phyloP scores from a whole-genome alignment of 2,113 vertebrate genomes.

The Eleginops maclovinus region DNA sequence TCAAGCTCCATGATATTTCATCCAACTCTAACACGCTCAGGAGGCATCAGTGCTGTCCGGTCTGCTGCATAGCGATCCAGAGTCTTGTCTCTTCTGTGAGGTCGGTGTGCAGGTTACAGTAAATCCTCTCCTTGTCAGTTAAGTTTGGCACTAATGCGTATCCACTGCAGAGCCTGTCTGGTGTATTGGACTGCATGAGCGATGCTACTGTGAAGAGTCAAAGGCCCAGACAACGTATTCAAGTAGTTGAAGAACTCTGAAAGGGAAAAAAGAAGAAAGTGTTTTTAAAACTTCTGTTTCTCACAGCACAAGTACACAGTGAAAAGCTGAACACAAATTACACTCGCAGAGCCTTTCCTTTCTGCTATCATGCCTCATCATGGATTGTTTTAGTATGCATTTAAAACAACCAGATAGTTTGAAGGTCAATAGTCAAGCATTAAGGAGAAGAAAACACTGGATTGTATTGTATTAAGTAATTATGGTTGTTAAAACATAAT shows the following conservation, averaged over 20 bases:
- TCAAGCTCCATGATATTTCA: slow-evolving; percentile 32
- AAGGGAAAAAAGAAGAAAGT: slow-evolving; percentile 45
- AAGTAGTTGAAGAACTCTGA: slow-evolving; percentile 98
- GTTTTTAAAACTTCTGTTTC: neutral
- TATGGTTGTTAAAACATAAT: too few relatives aligned
- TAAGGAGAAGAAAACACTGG: too few relatives aligned
- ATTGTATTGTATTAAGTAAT: too few relatives aligned
- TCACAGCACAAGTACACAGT: neutral
- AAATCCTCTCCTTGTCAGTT: slow-evolving; percentile 79
- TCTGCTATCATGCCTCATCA: too few relatives aligned
- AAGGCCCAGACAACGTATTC: slow-evolving; percentile 93
- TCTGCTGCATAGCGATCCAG: slow-evolving; percentile 39
- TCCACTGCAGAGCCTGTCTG: slow-evolving; percentile 97
- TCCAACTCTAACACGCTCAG: slow-evolving; percentile 17
- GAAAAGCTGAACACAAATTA: too few relatives aligned
- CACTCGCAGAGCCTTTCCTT: too few relatives aligned
- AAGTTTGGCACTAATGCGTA: slow-evolving; percentile 91
- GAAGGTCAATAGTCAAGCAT: too few relatives aligned
- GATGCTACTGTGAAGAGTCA: slow-evolving; percentile 98
- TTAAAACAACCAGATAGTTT: too few relatives aligned
- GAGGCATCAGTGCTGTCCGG: slow-evolving; percentile 5
- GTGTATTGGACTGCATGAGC: slow-evolving; percentile 96
- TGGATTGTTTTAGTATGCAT: too few relatives aligned
- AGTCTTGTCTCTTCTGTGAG: slow-evolving; percentile 28
- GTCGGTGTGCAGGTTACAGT: neutral